phyloP scores from a whole-genome alignment of 2,888 invertebrate species.

The Teinopalpus imperialis region DNA sequence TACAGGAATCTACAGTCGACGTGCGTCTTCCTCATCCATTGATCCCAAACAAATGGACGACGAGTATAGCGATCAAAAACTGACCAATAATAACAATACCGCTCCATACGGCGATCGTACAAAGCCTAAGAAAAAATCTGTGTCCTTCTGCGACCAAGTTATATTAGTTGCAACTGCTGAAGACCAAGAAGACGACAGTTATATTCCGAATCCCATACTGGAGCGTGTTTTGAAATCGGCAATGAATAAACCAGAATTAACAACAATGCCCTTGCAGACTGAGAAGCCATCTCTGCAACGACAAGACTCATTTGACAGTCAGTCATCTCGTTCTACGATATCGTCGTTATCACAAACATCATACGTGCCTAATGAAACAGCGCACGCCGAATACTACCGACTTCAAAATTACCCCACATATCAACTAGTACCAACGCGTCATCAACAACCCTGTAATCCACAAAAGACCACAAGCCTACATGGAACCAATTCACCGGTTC shows the following conservation, averaged over 20 bases:
- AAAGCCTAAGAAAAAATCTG: conserved; percentile 93
- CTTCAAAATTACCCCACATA: conserved; percentile 66
- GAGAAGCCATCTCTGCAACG: conserved; percentile 73
- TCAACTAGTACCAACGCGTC: conserved; percentile 57
- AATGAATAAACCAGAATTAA: conserved; percentile 86
- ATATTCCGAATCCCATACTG: conserved; percentile 94
- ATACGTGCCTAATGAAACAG: conserved; percentile 52
- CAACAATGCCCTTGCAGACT: conserved; percentile 72
- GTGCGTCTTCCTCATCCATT: conserved; percentile 68
- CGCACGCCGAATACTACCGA: conserved; percentile 64
- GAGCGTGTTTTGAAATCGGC: conserved; percentile 93
- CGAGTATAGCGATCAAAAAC: conserved; percentile 60
- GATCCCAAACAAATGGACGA: conserved; percentile 71
- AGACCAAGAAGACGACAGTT: conserved; percentile 94
- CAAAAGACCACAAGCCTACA: conserved; percentile 61
- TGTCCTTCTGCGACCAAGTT: conserved; percentile 97
- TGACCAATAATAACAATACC: conserved; percentile 44
- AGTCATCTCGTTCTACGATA: conserved; percentile 76
- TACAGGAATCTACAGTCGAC: conserved; percentile 55
- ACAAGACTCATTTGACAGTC: conserved; percentile 77
- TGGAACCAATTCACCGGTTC: conserved; percentile 55
- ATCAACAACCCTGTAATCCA: conserved; percentile 59
- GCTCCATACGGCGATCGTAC: conserved; percentile 69
- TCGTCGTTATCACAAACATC: conserved; percentile 73
- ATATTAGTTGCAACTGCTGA: conserved; percentile 96